Base-by-base conservation (phyloP, 2,797 vertebrate species). In the Channallabes apus region DNA sequence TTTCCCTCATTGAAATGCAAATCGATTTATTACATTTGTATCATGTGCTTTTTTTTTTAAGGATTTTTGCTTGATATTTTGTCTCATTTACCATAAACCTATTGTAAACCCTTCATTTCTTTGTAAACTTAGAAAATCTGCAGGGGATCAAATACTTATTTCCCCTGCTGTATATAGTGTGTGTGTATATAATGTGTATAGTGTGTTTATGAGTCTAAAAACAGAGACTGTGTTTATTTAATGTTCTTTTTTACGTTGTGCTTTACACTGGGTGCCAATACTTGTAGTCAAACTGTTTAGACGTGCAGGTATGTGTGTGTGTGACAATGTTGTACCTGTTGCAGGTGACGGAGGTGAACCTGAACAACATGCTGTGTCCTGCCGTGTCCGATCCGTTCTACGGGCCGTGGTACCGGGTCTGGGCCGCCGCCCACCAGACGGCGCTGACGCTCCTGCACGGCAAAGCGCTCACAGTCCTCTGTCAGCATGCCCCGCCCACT, bases 321-420 rank as follows among this genome's bases (percentile, higher is more conserved):
- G 29, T 85, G 11, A n/a, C 22, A 3, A 32, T 67, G 15, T 41
- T 85, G 80, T 20, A 20, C 58, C 71, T 54, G 76, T 7, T 82
- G 35, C 93, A 99, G 98, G 94, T 94, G 84, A 99, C 98, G 0
- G 97, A 99, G 93, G 98, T 99, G 91, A 99, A 99, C 93, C 94
- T 99, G 93, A 99, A 99, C 96, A 99, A 99, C 95, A 99, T 99
- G 98, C 93, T 99, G 91, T 99, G 98, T 90, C 98, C 98, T 29
- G 98, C 98, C 0, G 94, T 99, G 93, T 99, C 98, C 1, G 98
- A 99, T 86, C 98, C 98, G 65, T 99, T 99, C 86, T 99, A 99
- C 71, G 98, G 98, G 83, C 98, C 96, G 7, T 98, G 97, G 98
- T 99, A 99, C 93, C 95, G 98, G 80, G 94, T 99, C 77, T 99